Percentiles rank a stretch among this genome's conserved stretches.
Conservation (phyloP, 2,888 invertebrate species). For the Pterostichus madidus region DNA sequence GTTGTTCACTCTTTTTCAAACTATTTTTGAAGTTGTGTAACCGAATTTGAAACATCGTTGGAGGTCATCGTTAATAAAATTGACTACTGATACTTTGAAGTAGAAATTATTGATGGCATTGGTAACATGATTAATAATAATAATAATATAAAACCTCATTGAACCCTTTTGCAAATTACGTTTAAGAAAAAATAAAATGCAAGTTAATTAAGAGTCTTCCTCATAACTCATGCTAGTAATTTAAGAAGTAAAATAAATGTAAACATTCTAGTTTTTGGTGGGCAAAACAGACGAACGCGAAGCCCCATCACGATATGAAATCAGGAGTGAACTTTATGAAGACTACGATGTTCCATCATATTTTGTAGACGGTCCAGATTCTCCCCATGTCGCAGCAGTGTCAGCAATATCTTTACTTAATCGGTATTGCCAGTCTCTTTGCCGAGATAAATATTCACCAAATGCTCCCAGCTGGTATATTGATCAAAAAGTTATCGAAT, state of each 20-base stretch:
- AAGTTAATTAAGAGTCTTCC: too few species aligned
- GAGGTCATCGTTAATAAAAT: too few species aligned
- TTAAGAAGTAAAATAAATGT: neutral
- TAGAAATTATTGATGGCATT: too few species aligned
- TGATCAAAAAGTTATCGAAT: constrained; percentile 62
- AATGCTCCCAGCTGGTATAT: constrained; percentile 80
- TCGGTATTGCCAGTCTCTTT: constrained; percentile 89
- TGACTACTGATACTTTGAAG: too few species aligned
- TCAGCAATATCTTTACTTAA: constrained; percentile 85
- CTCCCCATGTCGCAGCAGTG: constrained; percentile 79
- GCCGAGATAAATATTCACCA: constrained; percentile 81
- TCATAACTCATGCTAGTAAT: too few species aligned
- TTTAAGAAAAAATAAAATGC: too few species aligned
- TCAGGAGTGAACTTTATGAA: constrained; percentile 80
- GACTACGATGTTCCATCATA: constrained; percentile 79
- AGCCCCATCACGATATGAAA: constrained; percentile 79
- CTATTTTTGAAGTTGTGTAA: too few species aligned
- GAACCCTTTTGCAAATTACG: too few species aligned
- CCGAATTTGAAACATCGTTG: too few species aligned
- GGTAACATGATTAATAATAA: too few species aligned
- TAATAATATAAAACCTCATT: too few species aligned
- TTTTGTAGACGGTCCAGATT: constrained; percentile 74
- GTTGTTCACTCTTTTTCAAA: too few species aligned
- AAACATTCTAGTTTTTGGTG: constrained; percentile 75
- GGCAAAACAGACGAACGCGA: constrained; percentile 79